These are phyloP conservation scores for Andrena marginata DNA, from an alignment of 2,888 invertebrate genomes.

Conservation along the genomic window DNA sequence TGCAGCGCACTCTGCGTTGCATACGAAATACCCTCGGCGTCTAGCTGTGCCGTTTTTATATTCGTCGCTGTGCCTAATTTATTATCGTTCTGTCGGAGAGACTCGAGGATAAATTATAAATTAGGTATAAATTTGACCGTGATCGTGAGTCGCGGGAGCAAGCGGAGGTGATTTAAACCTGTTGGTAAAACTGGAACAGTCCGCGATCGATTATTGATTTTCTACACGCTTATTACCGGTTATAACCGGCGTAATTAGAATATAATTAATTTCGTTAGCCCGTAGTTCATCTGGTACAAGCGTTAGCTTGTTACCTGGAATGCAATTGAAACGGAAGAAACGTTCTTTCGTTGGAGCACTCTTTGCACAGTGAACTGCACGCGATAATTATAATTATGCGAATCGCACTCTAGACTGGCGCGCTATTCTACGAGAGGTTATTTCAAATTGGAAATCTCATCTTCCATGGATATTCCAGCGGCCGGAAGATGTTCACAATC, in stretches of 20 bases:
- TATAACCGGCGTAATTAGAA: constrained; percentile 23
- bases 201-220: constrained; percentile 33
- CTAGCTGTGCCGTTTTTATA: background rate
- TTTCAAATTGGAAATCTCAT: background rate
- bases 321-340: constrained; percentile 39
- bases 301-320: constrained; percentile 28
- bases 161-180: background rate
- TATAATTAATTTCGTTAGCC: constrained; percentile 49
- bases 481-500: background rate
- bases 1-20: background rate
- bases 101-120: background rate
- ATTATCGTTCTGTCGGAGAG: background rate
- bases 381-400: constrained; percentile 37
- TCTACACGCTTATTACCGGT: constrained; percentile 15
- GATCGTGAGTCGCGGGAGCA: background rate
- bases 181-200: constrained; percentile 8
- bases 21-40: constrained; percentile 1
- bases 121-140: background rate
- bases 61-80: background rate
- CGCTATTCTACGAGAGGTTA: background rate
- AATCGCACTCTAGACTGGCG: constrained; percentile 1
- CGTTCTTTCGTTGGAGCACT: constrained; percentile 12
- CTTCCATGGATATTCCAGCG: background rate
- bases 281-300: constrained; percentile 6
- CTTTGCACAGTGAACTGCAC: background rate